Percentiles rank a stretch among this genome's conserved stretches.
These are phyloP conservation scores for Hydrochoerus hydrochaeris DNA, from an alignment of 2,113 vertebrate species.

Conservation along the genomic window DNA sequence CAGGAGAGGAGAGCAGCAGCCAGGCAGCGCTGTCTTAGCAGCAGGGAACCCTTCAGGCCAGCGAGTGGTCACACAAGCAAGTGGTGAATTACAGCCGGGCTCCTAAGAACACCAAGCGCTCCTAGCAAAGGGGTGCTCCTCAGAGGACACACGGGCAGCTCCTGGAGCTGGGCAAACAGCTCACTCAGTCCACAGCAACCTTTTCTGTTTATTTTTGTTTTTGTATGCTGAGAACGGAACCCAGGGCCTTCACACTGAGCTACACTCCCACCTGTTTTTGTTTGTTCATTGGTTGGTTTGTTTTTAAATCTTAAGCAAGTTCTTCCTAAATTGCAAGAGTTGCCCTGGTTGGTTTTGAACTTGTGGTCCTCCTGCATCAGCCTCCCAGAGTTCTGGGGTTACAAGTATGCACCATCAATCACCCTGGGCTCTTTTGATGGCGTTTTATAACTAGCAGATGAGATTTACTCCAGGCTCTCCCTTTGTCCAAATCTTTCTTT, in stretches of 20 bases:
- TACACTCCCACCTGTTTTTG: background rate
- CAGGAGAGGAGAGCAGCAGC: accelerated
- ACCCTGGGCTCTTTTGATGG: no score
- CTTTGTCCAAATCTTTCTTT: background rate
- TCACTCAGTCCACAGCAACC: accelerated
- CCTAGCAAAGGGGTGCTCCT: background rate
- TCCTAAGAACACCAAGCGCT: background rate
- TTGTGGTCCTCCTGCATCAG: background rate
- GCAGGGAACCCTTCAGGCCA: background rate
- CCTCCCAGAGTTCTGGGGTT: background rate
- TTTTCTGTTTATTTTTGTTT: background rate
- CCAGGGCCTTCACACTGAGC: background rate
- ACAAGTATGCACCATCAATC: background rate
- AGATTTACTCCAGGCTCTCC: background rate
- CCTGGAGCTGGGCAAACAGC: background rate
- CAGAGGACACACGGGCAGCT: accelerated
- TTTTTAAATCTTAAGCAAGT: background rate
- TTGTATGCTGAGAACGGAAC: background rate
- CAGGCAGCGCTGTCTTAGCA: background rate
- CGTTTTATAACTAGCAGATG: background rate
- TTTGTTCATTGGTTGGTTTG: background rate
- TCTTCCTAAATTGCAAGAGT: background rate
- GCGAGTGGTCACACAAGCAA: accelerated
- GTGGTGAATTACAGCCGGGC: background rate
- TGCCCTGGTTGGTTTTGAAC: background rate